Evolutionary conservation across 2,797 vertebrate species (phyloP), one percentile per base, ranked within the genome.

Genomic region (Argentina silus): DNA sequence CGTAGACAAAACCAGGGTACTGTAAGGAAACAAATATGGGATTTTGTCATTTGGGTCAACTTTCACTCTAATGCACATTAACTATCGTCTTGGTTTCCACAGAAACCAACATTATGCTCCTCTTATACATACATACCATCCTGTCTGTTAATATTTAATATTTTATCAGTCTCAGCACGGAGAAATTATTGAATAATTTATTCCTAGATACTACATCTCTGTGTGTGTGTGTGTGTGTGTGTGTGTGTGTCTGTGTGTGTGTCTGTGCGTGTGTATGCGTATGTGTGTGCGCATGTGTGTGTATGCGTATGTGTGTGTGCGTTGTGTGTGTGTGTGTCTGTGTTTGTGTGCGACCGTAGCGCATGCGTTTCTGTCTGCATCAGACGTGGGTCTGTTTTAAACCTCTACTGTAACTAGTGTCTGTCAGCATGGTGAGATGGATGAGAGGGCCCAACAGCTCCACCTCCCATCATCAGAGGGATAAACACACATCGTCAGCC

Each of bases 101-200:
- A 55, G 36, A 64, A 63, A 11, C 59, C 9, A 14, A 48, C 59
- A n/a, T 19, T 19, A 10, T 23, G 50, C 59, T 42, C 53, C 12
- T 51, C 21, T 78, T 60, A 78, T 69, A 83, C 70, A 79, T 73
- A 71, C 77, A 70, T 48, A 75, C 21, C 65, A 62, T 71, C 42
- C 59, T 68, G 81, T 80, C 75, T 83, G 88, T 92, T 73, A 88
- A 88, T 91, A 86, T 88, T 92, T 84, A 47, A 90, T 23, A 74
- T 75, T 85, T 87, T 83, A 85, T 87, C 81, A 69, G 82, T 75
- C 69, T 77, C 69, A 55, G 83, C 76, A 73, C 75, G 72, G 70
- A 73, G 55, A 76, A 80, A 84, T 78, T 57, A 63, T 70, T 90
- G 60, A 82, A 89, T 87, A 81, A 85, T 82, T 82, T 44, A 87